Percentiles rank a stretch among this genome's conserved stretches.
These are phyloP conservation scores for Montipora sp. DNA, from an alignment of 64 coral and sea anemone genomes.

Conservation along the genomic window DNA sequence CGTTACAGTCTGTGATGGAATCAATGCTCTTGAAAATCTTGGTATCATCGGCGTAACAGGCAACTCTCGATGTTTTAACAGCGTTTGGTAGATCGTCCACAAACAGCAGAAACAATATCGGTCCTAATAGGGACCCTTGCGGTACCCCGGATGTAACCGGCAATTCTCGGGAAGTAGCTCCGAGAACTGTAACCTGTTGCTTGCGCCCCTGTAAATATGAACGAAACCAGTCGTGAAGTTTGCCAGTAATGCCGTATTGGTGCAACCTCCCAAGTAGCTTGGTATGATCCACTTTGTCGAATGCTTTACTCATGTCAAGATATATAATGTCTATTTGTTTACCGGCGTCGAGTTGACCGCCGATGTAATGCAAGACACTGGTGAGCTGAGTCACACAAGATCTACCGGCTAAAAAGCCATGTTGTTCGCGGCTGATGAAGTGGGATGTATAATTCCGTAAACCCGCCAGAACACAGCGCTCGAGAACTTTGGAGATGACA, in stretches of 20 bases:
- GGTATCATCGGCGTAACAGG: constrained; percentile 63
- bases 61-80: constrained; percentile 53
- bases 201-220: constrained; percentile 50
- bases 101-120: constrained; percentile 20
- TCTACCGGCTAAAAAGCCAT: no score
- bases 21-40: constrained; percentile 18
- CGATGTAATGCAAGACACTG: no score
- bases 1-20: constrained; percentile 25
- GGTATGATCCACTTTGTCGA: no score
- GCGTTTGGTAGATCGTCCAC: constrained; percentile 38
- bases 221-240: constrained; percentile 45
- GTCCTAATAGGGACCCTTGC: constrained; percentile 45
- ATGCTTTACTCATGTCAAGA: no score
- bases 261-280: no score
- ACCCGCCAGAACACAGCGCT: no score
- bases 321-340: no score
- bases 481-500: no score
- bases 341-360: no score
- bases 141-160: constrained; percentile 65
- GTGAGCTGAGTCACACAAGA: no score
- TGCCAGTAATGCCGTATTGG: constrained; percentile 1
- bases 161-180: constrained; percentile 28
- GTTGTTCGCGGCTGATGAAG: no score
- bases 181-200: constrained; percentile 56
- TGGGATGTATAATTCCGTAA: no score